Base-by-base conservation (phyloP, 2,797 vertebrate genomes). In the Chaetophractus vellerosus region DNA sequence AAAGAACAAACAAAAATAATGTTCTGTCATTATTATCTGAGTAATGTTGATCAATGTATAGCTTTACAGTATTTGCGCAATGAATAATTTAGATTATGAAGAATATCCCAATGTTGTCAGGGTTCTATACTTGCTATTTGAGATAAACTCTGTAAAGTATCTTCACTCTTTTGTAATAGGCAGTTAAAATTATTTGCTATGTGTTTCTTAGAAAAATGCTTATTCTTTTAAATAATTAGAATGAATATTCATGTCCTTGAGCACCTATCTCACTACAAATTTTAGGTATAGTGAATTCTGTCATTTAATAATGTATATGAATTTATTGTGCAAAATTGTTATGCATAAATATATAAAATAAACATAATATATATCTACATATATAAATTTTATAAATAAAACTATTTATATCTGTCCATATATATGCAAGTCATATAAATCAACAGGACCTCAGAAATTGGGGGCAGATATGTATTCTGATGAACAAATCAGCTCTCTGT, bases 221-320 rank as follows among this genome's bases (percentile, higher is more conserved):
- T 86, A 81, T 48, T 93, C 69, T 78, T 79, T 82, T 50, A 45
- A 71, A 82, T 76, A 93, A 59, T 9, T 59, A 68, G 45, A 80
- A 80, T 74, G 63, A 59, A 50, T 41, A 81, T 87, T 50, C 16
- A 61, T 91, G 59, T 33, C 0, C 9, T 45, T 45, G 45, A 45
- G 45, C 45, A 45, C 45, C 8, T 45, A 45, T 9, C 45, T 45
- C 45, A 45, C 45, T 45, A 45, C 50, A 6, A 87, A 28, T 24
- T 91, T 72, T 52, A 52, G 5, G 36, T 36, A 38, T 38, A 4
- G 41, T 38, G 41, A 68, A 61, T 50, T 68, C 2, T 75, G 50
- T 59, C 81, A 41, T 81, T 36, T 59, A 33, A 68, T 66, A 81
- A 10, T 61, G 45, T 8, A 1, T 18, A 9, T 48, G 4, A 19